Percentiles rank a stretch among this genome's conserved stretches.
Conservation (phyloP, 37 sponge, comb jelly and placozoan genomes). For the Spongia lamella region DNA sequence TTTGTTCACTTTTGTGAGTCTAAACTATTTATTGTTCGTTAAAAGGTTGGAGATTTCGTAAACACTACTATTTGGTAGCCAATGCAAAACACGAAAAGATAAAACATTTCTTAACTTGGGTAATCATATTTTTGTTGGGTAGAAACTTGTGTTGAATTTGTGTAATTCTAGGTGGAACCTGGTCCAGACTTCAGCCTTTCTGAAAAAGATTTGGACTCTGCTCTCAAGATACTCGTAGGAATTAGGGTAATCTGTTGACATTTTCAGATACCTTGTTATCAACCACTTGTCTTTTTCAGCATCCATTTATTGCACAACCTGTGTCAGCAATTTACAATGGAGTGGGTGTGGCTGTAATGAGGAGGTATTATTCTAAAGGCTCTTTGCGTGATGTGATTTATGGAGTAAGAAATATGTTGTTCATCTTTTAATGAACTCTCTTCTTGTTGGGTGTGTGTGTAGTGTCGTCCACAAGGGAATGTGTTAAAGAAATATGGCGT, state of each 20-base stretch:
- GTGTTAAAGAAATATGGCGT: slow-evolving; percentile 54
- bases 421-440: neutral
- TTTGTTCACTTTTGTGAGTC: neutral
- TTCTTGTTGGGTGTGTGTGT: neutral
- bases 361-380: slow-evolving; percentile 45
- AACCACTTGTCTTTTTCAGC: slow-evolving; percentile 31
- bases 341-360: slow-evolving; percentile 55
- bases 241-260: slow-evolving; percentile 34
- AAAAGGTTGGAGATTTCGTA: slow-evolving; percentile 77
- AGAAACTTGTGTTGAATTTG: neutral
- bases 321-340: slow-evolving; percentile 59
- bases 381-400: slow-evolving; percentile 75
- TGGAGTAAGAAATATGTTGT: slow-evolving; percentile 11
- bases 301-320: slow-evolving; percentile 73
- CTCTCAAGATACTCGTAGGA: slow-evolving; percentile 48
- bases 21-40: neutral
- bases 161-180: slow-evolving; percentile 53
- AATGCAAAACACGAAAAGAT: slow-evolving; percentile 31
- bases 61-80: slow-evolving; percentile 77
- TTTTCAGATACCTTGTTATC: neutral
- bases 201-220: slow-evolving; percentile 65
- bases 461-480: slow-evolving; percentile 14
- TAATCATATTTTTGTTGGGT: slow-evolving; percentile 23
- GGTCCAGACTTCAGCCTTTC: slow-evolving; percentile 71
- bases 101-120: slow-evolving; percentile 67